Evolutionary conservation across 2,113 vertebrate genomes (phyloP), one percentile per base, ranked within the genome.

Genomic region (Clupea harengus): DNA sequence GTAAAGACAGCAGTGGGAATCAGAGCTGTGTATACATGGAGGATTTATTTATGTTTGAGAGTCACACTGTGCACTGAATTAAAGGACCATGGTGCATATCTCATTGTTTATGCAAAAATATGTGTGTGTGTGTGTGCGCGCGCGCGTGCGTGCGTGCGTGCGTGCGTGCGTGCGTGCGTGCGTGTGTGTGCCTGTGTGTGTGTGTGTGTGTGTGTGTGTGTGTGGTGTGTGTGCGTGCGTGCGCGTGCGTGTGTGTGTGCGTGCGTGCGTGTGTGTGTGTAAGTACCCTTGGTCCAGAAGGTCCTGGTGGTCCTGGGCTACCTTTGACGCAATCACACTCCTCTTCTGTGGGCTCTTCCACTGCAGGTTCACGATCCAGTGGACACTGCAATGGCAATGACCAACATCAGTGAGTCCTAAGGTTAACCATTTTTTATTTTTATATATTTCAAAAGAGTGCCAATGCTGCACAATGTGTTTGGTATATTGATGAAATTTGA

Each of bases 341-440:
- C 44, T 92, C 90, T 5, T 45, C 83, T n/a, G 87, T 83, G 32
- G 85, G 88, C 20, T 81, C 60, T 15, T 78, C 72, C 1, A 78
- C 32, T 18, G 87, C 9, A n/a, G 87, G 88, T 5, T 88, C 91
- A 82, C 95, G 92, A 32, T 95, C 92, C 86, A 93, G 85, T 17
- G 95, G 94, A 89, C 95, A 96, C 95, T 96, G 85, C 52, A 45
- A n/a, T 84, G 7, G 46, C 17, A 85, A 45, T 32, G 47, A 57
- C 28, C 47, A 60, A 22, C 50, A 32, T 32, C n/a, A 75, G 10
- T 11, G 0, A 2, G 6, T 64, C 0, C 60, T 64, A 4, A 60
- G 11, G 13, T n/a, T 25, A n/a, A 9, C 64, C n/a, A 25, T 67
- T 10, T 67, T 67, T 64, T 20, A n/a, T 6, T 6, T 67, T 64